phyloP scores from a whole-genome alignment of 2,113 vertebrate species.

The Equus przewalskii region DNA sequence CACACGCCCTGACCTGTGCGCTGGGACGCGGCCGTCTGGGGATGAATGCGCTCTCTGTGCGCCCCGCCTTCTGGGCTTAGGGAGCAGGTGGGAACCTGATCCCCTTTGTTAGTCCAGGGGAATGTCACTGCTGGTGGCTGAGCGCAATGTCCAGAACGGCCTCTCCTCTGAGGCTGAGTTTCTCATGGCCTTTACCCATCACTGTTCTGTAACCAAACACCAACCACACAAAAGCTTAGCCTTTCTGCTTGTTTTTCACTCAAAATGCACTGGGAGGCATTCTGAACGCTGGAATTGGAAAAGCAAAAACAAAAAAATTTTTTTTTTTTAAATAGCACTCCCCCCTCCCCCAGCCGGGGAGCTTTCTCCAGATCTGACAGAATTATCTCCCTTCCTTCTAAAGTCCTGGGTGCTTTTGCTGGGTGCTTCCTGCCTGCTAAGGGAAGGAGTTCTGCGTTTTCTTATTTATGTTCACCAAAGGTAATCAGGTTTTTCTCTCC shows the following conservation, averaged over 20 bases:
- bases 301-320: not conserved
- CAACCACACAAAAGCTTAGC: not conserved
- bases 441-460: not conserved
- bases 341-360: not conserved
- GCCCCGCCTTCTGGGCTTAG: accelerated
- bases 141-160: accelerated
- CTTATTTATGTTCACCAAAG: too few relatives aligned
- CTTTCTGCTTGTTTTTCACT: not conserved
- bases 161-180: not conserved
- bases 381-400: accelerated
- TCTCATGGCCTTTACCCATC: not conserved
- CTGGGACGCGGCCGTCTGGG: not conserved
- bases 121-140: not conserved
- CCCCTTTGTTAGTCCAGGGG: not conserved
- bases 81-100: not conserved
- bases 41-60: not conserved
- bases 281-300: not conserved
- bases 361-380: not conserved
- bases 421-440: too few relatives aligned
- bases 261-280: not conserved
- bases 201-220: not conserved
- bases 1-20: accelerated
- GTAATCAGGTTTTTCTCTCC: accelerated
- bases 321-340: not conserved
- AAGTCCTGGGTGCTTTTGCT: accelerated